Base-by-base conservation (phyloP, 2,888 invertebrate species). In the Lepidochitona cinerea region DNA sequence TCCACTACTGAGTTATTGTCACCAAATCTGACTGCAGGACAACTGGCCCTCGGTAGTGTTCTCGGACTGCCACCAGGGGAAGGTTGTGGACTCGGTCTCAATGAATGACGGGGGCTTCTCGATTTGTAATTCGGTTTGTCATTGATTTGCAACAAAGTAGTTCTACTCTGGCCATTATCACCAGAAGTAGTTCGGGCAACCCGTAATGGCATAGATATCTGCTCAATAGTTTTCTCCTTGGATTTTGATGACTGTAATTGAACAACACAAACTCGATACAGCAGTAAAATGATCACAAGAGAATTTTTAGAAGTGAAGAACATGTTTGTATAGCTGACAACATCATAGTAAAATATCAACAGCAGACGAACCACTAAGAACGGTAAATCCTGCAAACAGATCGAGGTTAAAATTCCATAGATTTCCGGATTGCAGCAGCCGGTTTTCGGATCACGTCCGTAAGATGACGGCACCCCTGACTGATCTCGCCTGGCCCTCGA, bases 281-380 rank as follows among this genome's bases (percentile, higher is more conserved):
- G 92, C 89, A 96, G 96, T 0, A 97, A 92, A 0, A 96, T 90
- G 78, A 97, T 97, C 33, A 97, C 97, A 90, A 96, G 91, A 0
- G 95, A 95, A 85, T 96, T 96, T 91, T 96, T 95, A 91, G 96
- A 97, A 0, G 97, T 97, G 91, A 97, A 97, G 92, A 97, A 97
- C 71, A 97, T 95, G 89, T 97, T 97, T 94, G 97, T 97, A 87
- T 97, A 97, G 85, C 95, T 96, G 81, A 97, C 94, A 41, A 97
- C 96, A 80, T 94, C 93, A 90, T 96, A 96, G 85, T 96, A 95
- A 7, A 95, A 93, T 75, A 97, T 97, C 67, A 97, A 94, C 35
- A 96, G 93, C 90, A 79, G 92, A 0, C 96, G 92, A 89, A 96
- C 96, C 0, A 95, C 95, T 12, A 96, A 91, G 90, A 96, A 96